Conservation (phyloP, 2,797 vertebrate genomes). For the Enteromius treurensis region DNA sequence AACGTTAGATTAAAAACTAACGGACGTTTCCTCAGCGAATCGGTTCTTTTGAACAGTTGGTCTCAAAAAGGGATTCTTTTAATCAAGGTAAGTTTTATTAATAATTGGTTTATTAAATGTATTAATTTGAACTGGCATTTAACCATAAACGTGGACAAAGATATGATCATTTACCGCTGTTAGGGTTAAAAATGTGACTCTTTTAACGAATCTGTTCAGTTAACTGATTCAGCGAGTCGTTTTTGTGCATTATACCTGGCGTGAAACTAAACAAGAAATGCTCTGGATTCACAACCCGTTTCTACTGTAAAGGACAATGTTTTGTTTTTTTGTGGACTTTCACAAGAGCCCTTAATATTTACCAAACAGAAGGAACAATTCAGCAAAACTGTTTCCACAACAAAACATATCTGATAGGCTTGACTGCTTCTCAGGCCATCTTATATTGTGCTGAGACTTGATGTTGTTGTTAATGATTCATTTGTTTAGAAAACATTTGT, state of each 20-base stretch:
- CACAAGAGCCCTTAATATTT: slow-evolving; percentile 1
- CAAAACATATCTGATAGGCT: neutral
- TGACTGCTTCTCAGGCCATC: neutral
- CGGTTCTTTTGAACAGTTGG: neutral
- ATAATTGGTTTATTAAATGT: neutral
- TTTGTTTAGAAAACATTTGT: slow-evolving; percentile 5
- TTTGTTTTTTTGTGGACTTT: neutral
- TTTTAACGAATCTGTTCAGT: neutral
- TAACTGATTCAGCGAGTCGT: neutral
- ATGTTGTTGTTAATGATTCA: neutral
- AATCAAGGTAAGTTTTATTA: neutral
- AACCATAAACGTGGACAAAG: neutral
- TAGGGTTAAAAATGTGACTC: neutral
- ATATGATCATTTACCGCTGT: neutral
- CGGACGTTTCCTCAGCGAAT: neutral
- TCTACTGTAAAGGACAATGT: neutral
- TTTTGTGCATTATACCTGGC: neutral
- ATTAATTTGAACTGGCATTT: neutral
- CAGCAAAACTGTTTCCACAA: slow-evolving; percentile 14
- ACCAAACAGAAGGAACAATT: slow-evolving; percentile 2
- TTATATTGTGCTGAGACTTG: neutral
- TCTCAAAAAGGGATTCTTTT: neutral
- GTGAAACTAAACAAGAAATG: neutral
- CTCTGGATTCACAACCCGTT: neutral
- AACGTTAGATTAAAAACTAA: slow-evolving; percentile 18